Evolutionary conservation across 35 echinoderm and acorn worm genomes (phyloP).

Genomic region (Ophioderma brevispina): DNA sequence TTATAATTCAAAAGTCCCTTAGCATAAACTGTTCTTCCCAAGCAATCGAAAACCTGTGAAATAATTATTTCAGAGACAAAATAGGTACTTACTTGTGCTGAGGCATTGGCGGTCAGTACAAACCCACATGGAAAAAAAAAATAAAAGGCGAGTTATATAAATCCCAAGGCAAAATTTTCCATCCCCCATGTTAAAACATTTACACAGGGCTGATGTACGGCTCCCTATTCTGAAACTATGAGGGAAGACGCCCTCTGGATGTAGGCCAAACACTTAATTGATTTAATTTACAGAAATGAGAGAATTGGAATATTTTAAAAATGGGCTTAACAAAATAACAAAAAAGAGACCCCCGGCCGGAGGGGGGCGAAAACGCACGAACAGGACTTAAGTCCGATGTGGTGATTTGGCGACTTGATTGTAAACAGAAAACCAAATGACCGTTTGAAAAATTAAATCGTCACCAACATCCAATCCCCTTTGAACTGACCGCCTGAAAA

Average conservation of each 20-base stretch:
- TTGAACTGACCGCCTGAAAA: not conserved
- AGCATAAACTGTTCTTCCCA: no score
- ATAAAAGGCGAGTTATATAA: not conserved
- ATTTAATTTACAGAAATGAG: not conserved
- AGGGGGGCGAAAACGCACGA: not conserved
- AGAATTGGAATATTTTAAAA: not conserved
- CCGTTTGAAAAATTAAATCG: not conserved
- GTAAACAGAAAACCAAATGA: not conserved
- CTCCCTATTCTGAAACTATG: not conserved
- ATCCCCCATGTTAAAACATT: not conserved
- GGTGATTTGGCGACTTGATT: not conserved
- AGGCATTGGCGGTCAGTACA: no score
- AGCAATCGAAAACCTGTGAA: no score
- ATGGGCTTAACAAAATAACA: not conserved
- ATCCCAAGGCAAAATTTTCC: not conserved
- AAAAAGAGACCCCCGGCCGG: not conserved
- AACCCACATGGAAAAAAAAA: no score
- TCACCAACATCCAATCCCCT: not conserved
- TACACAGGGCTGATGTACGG: not conserved
- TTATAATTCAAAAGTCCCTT: no score
- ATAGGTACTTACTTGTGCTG: no score
- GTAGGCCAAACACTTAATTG: not conserved
- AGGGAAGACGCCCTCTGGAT: not conserved
- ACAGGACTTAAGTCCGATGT: not conserved
- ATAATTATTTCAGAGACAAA: no score